A percentile compares a stretch with the other conserved stretches of the same genome.
Evolutionary conservation across 2,113 vertebrate genomes (phyloP).

Genomic region (Willisornis vidua): DNA sequence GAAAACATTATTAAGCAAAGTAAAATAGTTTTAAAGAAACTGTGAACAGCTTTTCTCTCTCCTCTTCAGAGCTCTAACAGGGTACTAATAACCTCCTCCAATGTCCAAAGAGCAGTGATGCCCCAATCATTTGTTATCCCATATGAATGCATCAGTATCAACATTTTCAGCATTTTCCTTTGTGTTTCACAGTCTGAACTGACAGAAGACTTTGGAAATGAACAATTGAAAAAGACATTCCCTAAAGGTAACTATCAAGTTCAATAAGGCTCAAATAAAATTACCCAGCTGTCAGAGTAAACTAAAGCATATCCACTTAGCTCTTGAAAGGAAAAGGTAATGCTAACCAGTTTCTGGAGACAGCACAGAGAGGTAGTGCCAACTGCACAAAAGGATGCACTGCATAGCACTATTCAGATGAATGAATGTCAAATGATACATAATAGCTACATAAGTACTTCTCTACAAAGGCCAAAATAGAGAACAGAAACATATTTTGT

Average conservation of each 20-base stretch:
- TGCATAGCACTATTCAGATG: slow-evolving; percentile 17
- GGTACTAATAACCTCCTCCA: neutral
- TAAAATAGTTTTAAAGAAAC: neutral
- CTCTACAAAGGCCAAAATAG: slow-evolving; percentile 31
- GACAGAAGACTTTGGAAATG: slow-evolving; percentile 73
- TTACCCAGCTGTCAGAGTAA: slow-evolving; percentile 74
- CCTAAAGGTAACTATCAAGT: slow-evolving; percentile 79
- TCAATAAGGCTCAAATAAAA: slow-evolving; percentile 80
- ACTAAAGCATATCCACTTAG: slow-evolving; percentile 74
- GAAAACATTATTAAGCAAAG: neutral
- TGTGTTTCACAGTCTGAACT: slow-evolving; percentile 66
- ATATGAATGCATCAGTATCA: slow-evolving; percentile 1
- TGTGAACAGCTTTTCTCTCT: neutral
- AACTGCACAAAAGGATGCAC: slow-evolving; percentile 64
- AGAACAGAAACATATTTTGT: neutral
- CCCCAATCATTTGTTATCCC: neutral
- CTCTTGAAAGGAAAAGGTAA: slow-evolving; percentile 73
- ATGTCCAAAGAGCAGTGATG: neutral
- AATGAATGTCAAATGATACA: slow-evolving; percentile 31
- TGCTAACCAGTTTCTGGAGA: slow-evolving; percentile 74
- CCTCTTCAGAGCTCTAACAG: neutral
- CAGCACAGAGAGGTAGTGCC: slow-evolving; percentile 70
- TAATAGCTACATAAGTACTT: slow-evolving; percentile 43
- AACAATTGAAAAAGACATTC: slow-evolving; percentile 78
- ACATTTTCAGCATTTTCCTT: slow-evolving; percentile 65